Base-by-base conservation (phyloP, 2,797 vertebrate genomes). In the Phoeniculus purpureus region DNA sequence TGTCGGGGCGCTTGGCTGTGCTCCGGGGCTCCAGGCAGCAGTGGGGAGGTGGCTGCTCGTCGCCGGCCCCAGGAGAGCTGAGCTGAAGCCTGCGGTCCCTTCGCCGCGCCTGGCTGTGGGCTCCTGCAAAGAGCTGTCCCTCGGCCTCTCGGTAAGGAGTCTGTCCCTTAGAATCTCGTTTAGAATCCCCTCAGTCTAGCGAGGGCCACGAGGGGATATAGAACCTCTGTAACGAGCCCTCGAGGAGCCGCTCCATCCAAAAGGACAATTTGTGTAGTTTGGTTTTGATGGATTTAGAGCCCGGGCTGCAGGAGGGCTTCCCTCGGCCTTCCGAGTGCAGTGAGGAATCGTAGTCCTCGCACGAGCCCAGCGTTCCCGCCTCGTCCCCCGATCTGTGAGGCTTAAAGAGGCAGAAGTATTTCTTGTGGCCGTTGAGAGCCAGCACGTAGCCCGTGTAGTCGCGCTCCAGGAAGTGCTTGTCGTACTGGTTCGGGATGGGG, bases 211-310 rank as follows among this genome's bases (percentile, higher is more conserved):
- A 98, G 3, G 99, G 98, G 92, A 99, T 98, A 61, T 99, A 99
- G 96, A 98, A 99, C 75, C 99, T 98, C 54, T 99, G 99, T 93
- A 99, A 92, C 48, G 99, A 99, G 31, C 99, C 99, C 87, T 99
- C 99, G 93, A 99, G 97, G 31, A 99, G 98, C 75, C 98, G 97
- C 87, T 99, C 99, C 99, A 99, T 99, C 99, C 99, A 99, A 56
- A 99, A 92, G 22, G 98, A 99, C 43, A 99, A 96, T 72, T 98
- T 98, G 97, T 98, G 98, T 92, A 99, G 96, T 96, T 99, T 99
- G 96, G 98, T 98, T 96, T 98, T 99, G 95, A 98, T 96, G 81
- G 96, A 48, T 48, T 20, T 92, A 64, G 95, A 85, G 40, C 94
- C 97, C 1, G 77, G 98, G 97, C 91, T 98, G 95, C 79, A 91